These are phyloP conservation scores for Vidua chalybeata DNA, from an alignment of 2,113 vertebrate species.

Conservation along the genomic window DNA sequence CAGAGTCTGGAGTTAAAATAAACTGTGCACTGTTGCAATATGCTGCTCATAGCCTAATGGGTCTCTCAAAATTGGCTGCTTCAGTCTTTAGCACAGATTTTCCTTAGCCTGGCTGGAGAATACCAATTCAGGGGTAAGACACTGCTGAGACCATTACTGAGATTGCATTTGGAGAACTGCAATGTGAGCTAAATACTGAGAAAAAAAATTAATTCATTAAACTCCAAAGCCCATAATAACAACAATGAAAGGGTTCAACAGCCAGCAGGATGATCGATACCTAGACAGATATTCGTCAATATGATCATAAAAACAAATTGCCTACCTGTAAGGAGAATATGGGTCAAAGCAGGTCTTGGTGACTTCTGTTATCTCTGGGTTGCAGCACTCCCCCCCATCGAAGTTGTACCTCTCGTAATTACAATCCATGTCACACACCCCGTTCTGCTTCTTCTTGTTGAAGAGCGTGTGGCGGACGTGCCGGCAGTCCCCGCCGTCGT, in stretches of 20 bases:
- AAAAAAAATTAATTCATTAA: not conserved
- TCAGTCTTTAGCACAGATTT: not conserved
- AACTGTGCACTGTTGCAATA: not conserved
- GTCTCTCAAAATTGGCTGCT: not conserved
- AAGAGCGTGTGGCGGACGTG: slow-evolving; percentile 75
- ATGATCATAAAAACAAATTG: not conserved
- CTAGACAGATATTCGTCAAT: not conserved
- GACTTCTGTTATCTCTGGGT: slow-evolving; percentile 94
- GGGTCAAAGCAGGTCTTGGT: slow-evolving; percentile 97
- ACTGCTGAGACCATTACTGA: not conserved
- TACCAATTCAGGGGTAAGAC: not conserved
- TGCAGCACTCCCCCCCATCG: slow-evolving; percentile 94
- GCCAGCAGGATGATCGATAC: not conserved
- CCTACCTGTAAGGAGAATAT: slow-evolving; percentile 92
- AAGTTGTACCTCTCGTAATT: slow-evolving; percentile 91
- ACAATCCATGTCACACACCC: slow-evolving; percentile 93
- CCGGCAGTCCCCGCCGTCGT: slow-evolving; percentile 90
- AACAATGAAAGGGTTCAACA: not conserved
- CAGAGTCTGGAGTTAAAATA: not conserved
- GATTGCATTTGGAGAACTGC: not conserved
- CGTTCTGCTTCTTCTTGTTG: slow-evolving; percentile 86
- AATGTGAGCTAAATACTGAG: not conserved
- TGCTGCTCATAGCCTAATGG: not conserved
- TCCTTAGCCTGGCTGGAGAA: not conserved
- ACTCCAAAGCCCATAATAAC: not conserved